phyloP scores from a whole-genome alignment of 2,888 invertebrate species.

The Andrena camellia region DNA sequence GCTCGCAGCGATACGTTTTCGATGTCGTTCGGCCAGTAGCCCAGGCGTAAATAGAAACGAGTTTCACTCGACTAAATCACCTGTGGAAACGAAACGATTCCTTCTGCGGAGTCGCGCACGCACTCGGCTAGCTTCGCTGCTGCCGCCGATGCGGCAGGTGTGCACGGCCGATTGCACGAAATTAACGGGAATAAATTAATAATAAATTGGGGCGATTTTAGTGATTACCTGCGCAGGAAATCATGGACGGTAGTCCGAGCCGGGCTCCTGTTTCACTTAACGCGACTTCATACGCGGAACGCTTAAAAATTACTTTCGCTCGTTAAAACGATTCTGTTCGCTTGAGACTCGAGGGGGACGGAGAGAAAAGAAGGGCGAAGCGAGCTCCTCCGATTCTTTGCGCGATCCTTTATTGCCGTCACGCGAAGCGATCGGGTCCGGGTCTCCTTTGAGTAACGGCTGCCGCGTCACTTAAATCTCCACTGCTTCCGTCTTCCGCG shows the following conservation, averaged over 20 bases:
- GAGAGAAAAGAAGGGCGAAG: background rate
- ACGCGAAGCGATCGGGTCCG: background rate
- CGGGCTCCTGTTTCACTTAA: background rate
- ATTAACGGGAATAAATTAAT: constrained; percentile 44
- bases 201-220: constrained; percentile 11
- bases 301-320: constrained; percentile 51
- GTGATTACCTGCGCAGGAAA: constrained; percentile 8
- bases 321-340: constrained; percentile 36
- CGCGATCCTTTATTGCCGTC: background rate
- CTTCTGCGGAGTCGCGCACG: constrained; percentile 21
- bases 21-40: background rate
- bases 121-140: background rate
- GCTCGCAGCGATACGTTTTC: background rate
- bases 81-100: constrained; percentile 10
- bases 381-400: background rate
- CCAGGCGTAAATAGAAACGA: background rate
- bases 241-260: background rate
- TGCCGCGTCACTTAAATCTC: background rate
- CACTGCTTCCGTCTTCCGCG: too few species aligned
- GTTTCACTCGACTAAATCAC: constrained; percentile 17
- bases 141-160: background rate
- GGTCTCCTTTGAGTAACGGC: background rate
- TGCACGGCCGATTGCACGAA: constrained; percentile 4
- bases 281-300: background rate
- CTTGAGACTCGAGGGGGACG: background rate